Percentiles rank a stretch among this genome's conserved stretches.
These are phyloP conservation scores for Pygocentrus nattereri DNA, from an alignment of 2,797 vertebrate genomes.

Conservation along the genomic window DNA sequence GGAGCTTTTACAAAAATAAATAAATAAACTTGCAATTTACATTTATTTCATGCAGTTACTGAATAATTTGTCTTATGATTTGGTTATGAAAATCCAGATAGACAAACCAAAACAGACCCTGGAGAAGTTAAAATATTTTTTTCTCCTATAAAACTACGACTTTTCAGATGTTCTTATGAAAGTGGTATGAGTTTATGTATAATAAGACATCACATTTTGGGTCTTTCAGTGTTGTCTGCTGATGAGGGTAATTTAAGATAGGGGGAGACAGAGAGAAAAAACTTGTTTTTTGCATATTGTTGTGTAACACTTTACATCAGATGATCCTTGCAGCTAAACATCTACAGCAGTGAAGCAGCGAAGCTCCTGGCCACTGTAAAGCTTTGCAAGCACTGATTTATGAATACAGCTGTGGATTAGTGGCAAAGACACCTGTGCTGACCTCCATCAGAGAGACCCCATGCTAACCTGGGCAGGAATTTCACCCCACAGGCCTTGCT, in stretches of 20 bases:
- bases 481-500: constrained; percentile 58
- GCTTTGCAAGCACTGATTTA: constrained; percentile 45
- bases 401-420: constrained; percentile 52
- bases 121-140: too few species aligned
- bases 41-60: too few species aligned
- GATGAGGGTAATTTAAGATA: neutral
- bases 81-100: too few species aligned
- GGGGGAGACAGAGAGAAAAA: constrained; percentile 16
- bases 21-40: too few species aligned
- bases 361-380: constrained; percentile 36
- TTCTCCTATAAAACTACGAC: neutral
- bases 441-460: constrained; percentile 64
- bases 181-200: neutral
- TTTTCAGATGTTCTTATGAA: neutral
- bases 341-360: neutral
- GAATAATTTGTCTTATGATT: too few species aligned
- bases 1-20: too few species aligned
- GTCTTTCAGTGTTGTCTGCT: neutral
- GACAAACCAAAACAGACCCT: too few species aligned
- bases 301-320: constrained; percentile 26
- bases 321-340: constrained; percentile 35
- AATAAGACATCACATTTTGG: neutral
- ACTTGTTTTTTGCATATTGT: constrained; percentile 19
- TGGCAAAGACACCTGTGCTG: constrained; percentile 71
- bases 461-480: constrained; percentile 74